phyloP scores from a whole-genome alignment of 2,113 vertebrate genomes.

The Alces alces region DNA sequence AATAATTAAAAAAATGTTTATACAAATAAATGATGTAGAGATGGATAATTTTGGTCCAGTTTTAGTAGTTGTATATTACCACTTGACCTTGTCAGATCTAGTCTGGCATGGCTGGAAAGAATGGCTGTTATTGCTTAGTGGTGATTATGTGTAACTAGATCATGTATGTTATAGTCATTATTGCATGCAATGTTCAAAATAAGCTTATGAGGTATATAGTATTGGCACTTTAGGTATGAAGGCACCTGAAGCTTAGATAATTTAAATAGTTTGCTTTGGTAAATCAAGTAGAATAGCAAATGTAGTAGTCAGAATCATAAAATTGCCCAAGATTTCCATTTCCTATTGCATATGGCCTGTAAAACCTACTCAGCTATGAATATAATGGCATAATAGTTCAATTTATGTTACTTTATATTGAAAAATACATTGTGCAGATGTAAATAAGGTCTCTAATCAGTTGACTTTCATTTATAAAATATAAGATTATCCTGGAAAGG shows the following conservation, averaged over 20 bases:
- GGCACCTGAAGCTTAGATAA: not conserved
- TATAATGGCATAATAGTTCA: no score
- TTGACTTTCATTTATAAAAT: not conserved
- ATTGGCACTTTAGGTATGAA: not conserved
- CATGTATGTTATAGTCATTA: not conserved
- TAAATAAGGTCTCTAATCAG: not conserved
- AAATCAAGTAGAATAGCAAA: not conserved
- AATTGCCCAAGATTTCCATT: not conserved
- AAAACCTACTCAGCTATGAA: not conserved
- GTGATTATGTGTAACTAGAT: not conserved
- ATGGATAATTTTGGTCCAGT: not conserved
- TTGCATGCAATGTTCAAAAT: not conserved
- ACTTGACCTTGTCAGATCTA: not conserved
- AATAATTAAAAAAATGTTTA: not conserved
- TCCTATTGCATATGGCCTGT: fast-evolving
- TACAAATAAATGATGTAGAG: not conserved
- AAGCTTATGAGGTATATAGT: not conserved
- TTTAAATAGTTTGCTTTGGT: not conserved
- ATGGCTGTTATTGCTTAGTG: not conserved
- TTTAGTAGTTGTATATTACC: not conserved
- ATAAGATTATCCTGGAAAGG: not conserved
- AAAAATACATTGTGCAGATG: not conserved
- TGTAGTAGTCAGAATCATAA: not conserved
- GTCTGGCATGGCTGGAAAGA: not conserved
- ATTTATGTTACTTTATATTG: not conserved